phyloP scores from a whole-genome alignment of 2,888 invertebrate species.

The Boloria euphrosyne region DNA sequence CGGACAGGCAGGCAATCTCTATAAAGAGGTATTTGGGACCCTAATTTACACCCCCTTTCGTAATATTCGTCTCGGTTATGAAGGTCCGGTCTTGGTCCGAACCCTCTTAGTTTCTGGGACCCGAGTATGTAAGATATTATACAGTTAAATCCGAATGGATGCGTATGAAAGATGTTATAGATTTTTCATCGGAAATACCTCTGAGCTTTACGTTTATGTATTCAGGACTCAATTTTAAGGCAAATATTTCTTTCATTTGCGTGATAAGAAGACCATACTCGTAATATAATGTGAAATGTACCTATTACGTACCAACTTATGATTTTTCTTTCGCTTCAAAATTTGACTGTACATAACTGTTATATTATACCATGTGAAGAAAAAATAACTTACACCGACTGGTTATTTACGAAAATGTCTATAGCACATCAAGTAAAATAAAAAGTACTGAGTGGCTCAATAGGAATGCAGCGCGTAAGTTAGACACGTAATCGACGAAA shows the following conservation, averaged over 20 bases:
- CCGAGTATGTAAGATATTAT: conserved; percentile 38
- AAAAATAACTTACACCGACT: too few species aligned
- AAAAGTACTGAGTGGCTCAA: too few species aligned
- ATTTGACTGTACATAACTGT: too few species aligned
- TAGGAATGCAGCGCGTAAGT: too few species aligned
- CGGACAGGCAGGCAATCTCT: conserved; percentile 68
- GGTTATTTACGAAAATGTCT: too few species aligned
- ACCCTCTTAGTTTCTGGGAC: conserved; percentile 49
- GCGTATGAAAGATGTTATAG: conserved; percentile 27
- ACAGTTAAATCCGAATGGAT: conserved; percentile 31
- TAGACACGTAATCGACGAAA: too few species aligned
- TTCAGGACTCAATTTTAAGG: neutral
- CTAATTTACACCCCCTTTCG: conserved; percentile 77
- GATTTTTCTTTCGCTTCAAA: too few species aligned
- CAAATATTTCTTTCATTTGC: conserved; percentile 1
- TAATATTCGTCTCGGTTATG: conserved; percentile 71
- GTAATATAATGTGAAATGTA: neutral
- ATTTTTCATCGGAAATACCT: conserved; percentile 23
- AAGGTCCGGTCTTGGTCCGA: conserved; percentile 56
- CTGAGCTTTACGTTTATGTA: conserved; percentile 16
- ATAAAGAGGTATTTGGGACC: conserved; percentile 65
- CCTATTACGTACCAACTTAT: too few species aligned
- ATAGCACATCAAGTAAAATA: too few species aligned
- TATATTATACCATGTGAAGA: too few species aligned
- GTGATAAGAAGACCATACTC: too few species aligned